Evolutionary conservation across 2,113 vertebrate genomes (phyloP), one percentile per base, ranked within the genome.

Genomic region (Raja brachyura): DNA sequence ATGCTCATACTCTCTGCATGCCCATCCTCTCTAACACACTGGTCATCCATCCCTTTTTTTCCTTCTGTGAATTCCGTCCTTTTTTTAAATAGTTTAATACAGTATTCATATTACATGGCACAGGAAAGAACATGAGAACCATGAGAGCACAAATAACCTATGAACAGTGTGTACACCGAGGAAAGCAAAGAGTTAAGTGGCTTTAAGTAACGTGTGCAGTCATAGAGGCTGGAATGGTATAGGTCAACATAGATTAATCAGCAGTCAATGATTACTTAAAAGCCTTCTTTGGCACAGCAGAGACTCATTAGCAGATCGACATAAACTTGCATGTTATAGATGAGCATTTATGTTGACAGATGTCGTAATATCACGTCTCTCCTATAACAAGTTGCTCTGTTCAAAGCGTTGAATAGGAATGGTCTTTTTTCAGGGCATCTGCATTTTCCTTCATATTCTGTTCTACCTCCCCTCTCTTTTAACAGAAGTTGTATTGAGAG

Each of bases 381-480:
- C 8, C 74, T n/a, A 7, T 6, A 48, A 54, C 18, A 18, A 18
- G 39, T 9, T 79, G 33, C 33, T 81, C n/a, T 78, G 2, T 48
- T 48, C 33, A 48, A 5, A 14, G 13, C 18, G 13, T 16, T 79
- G 33, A 79, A 79, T 8, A 48, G 7, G 16, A 79, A 93, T 93
- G 81, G 73, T 93, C 93, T 94, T 93, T 93, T 22, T 70, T 68
- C 93, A 94, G 93, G 83, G 54, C 86, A 81, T 93, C 54, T 66
- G 31, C 56, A 25, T 39, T 31, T 93, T 73, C 78, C 39, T 78
- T 61, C n/a, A 0, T 4, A 28, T 61, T 25, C 13, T 18, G 39
- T n/a, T 83, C 11, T 63, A 18, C 61, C 61, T 14, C 48, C 48
- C 33, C 14, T 95, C 95, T 95, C 94, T 94, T 94, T 93, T 94